These are phyloP conservation scores for Ips typographus DNA, from an alignment of 1,140 invertebrate genomes.

Conservation along the genomic window DNA sequence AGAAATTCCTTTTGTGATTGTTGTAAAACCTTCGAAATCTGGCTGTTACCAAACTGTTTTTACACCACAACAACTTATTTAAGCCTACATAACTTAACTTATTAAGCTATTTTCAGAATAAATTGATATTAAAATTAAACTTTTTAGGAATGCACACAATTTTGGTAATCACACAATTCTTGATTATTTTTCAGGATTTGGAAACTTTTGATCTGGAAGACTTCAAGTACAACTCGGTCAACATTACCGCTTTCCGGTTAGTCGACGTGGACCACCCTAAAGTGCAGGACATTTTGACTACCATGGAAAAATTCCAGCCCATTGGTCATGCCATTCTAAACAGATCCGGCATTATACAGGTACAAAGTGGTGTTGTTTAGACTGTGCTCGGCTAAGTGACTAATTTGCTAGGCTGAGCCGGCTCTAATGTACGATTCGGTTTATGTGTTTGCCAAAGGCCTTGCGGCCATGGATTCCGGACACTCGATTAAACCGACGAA, in stretches of 20 bases:
- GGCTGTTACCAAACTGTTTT: too few species aligned
- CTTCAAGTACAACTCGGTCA: constrained; percentile 92
- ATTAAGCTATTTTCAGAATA: too few species aligned
- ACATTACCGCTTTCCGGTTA: constrained; percentile 88
- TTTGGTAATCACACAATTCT: neutral
- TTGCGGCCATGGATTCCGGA: constrained; percentile 71
- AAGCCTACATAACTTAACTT: too few species aligned
- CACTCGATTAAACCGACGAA: constrained; percentile 70
- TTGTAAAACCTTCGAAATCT: too few species aligned
- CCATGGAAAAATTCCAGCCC: constrained; percentile 88
- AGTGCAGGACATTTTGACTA: constrained; percentile 73
- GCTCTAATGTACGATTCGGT: constrained; percentile 92
- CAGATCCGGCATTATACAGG: constrained; percentile 71
- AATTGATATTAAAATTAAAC: too few species aligned
- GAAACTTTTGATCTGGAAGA: constrained; percentile 90
- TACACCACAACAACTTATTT: too few species aligned
- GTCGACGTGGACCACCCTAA: constrained; percentile 78
- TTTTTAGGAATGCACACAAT: neutral
- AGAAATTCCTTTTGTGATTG: too few species aligned
- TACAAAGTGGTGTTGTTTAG: constrained; percentile 41
- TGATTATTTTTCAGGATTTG: constrained; percentile 68
- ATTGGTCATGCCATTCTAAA: constrained; percentile 80
- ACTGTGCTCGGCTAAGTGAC: constrained; percentile 6
- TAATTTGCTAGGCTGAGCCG: constrained; percentile 76
- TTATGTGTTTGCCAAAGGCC: constrained; percentile 79